Conservation (phyloP, 2,113 vertebrate genomes). For the Coracopsis vasa region DNA sequence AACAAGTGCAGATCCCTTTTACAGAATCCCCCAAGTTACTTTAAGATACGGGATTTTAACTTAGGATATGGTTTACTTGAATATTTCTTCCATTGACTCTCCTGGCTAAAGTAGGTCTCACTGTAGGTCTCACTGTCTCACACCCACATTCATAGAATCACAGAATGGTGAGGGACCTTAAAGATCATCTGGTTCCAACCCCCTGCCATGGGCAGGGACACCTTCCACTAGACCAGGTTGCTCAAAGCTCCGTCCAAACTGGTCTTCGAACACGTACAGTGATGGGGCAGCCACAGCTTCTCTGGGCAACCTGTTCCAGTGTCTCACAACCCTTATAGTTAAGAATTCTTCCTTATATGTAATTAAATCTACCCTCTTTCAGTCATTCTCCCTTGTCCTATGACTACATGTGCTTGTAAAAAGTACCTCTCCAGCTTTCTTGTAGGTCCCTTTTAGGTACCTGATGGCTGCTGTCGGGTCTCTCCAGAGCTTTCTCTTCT, state of each 20-base stretch:
- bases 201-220: neutral
- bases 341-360: neutral
- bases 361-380: neutral
- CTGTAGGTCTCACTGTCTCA: no score
- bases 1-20: neutral
- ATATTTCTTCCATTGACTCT: neutral
- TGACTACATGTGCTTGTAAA: neutral
- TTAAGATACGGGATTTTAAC: neutral
- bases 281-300: neutral
- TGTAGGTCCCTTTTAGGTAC: neutral
- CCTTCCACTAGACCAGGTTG: neutral
- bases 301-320: neutral
- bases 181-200: neutral
- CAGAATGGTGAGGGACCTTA: neutral
- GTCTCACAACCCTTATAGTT: neutral
- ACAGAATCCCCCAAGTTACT: neutral
- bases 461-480: neutral
- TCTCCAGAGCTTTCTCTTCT: neutral
- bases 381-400: neutral
- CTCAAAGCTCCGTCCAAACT: neutral
- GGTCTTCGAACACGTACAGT: neutral
- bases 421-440: neutral
- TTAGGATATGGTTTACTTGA: neutral
- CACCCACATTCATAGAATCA: neutral
- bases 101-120: neutral